Conservation (phyloP, 92 coral and sea anemone genomes). For the Epizoanthus rinbou region DNA sequence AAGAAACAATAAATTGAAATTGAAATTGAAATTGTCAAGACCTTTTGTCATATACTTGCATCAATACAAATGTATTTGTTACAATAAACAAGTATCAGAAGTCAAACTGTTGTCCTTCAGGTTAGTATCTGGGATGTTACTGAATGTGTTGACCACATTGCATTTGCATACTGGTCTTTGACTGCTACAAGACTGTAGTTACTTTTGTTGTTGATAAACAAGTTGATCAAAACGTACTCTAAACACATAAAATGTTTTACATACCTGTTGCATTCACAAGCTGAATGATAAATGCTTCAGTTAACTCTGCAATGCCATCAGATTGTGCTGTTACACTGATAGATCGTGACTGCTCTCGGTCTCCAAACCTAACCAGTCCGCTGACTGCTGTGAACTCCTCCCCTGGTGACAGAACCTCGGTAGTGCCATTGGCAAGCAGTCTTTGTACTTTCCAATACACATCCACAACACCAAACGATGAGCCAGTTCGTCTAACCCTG, state of each 20-base stretch:
- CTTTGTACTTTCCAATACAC: slow-evolving; percentile 76
- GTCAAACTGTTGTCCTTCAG: too few species aligned
- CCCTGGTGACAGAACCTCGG: slow-evolving; percentile 55
- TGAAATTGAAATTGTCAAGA: too few species aligned
- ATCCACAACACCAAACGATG: slow-evolving; percentile 74
- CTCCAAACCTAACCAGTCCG: slow-evolving; percentile 64
- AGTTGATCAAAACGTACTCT: not conserved
- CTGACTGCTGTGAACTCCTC: slow-evolving; percentile 70
- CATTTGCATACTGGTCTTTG: too few species aligned
- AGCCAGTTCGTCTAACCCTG: slow-evolving; percentile 71
- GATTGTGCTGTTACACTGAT: slow-evolving; percentile 57
- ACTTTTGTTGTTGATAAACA: not conserved
- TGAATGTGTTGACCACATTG: too few species aligned
- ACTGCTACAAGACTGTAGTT: too few species aligned
- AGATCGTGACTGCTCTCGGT: slow-evolving; percentile 31
- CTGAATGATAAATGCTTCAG: slow-evolving; percentile 76
- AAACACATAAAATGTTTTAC: not conserved
- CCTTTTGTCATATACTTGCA: too few species aligned
- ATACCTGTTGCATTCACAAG: slow-evolving; percentile 92
- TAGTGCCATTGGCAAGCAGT: slow-evolving; percentile 59
- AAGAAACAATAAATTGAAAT: too few species aligned
- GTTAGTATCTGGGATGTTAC: too few species aligned
- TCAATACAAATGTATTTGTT: too few species aligned
- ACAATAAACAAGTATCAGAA: too few species aligned
- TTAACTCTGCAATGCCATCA: slow-evolving; percentile 83